Base-by-base conservation (phyloP, 2,888 invertebrate genomes). In the Rotaria magnacalcarata region DNA sequence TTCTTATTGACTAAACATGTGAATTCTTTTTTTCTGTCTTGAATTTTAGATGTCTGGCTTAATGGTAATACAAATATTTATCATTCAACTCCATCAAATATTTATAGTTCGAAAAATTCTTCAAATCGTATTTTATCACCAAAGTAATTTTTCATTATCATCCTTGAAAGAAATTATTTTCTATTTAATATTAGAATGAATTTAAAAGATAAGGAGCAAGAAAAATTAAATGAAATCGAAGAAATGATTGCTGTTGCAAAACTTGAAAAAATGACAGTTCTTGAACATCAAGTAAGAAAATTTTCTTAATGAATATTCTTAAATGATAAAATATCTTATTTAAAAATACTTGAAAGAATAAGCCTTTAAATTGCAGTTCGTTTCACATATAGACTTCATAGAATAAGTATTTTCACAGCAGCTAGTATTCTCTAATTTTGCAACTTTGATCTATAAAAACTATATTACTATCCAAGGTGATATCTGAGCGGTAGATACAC, bases 151-250 rank as follows among this genome's bases (percentile, higher is more conserved):
- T 67, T 34, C 0, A 34, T 34, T 27, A 3, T 16, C 14, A 52
- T 52, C 14, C 16, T 16, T 52, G 16, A 52, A 34, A 34, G 34
- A 34, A 34, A 34, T 34, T 34, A 34, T 34, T 34, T 34, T 2
- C 34, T 34, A 34, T 34, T 34, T 34, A 21, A 54, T 54, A 21
- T 47, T 80, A 80, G 80, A n/a, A 47, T 24, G 8, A 80, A 47
- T 41, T n/a, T 67, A 24, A 80, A 47, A 47, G 80, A 80, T 47
- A 47, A 80, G 10, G n/a, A 80, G 24, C 43, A 75, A 7, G 41
- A 58, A 14, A 86, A 86, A 84, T 86, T 86, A 47, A 56, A 85
- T n/a, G 80, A 86, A 41, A 80, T 86, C 7, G 56, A 86, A 60
- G 74, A 60, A 21, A 84, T 41, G 74, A 56, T 85, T 54, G 52